Conservation (phyloP, 2,797 vertebrate genomes). For the Garrulus glandarius region DNA sequence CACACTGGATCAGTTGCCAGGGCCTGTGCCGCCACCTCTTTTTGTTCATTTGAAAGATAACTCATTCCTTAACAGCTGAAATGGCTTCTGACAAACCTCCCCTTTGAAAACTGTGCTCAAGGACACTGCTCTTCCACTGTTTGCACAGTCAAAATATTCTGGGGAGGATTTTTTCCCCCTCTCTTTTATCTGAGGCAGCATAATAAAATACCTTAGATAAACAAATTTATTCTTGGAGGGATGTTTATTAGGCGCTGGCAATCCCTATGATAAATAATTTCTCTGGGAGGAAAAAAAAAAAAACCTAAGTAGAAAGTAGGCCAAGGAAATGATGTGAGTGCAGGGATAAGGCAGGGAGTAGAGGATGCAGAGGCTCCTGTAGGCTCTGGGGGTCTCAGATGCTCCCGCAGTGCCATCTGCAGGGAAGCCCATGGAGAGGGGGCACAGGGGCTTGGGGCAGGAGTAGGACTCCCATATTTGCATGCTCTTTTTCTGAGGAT, state of each 20-base stretch:
- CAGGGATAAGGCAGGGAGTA: background rate
- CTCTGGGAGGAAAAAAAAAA: constrained; percentile 7
- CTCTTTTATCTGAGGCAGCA: constrained; percentile 60
- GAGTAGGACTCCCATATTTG: background rate
- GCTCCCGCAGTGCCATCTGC: constrained; percentile 26
- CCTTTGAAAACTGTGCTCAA: constrained; percentile 60
- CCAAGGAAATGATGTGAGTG: constrained; percentile 11
- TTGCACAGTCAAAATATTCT: constrained; percentile 51
- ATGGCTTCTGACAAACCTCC: constrained; percentile 59
- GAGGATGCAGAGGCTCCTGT: background rate
- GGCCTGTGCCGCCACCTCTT: background rate
- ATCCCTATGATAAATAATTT: constrained; percentile 65
- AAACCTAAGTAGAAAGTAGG: constrained; percentile 31
- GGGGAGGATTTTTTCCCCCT: background rate
- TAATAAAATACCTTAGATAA: constrained; percentile 71
- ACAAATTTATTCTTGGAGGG: constrained; percentile 69
- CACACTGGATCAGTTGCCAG: constrained; percentile 26
- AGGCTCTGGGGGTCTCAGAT: background rate
- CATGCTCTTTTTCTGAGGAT: background rate
- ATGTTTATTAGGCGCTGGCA: constrained; percentile 49
- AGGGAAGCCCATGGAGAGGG: background rate
- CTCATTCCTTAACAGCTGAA: constrained; percentile 49
- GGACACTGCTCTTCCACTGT: constrained; percentile 54
- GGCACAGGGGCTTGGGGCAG: background rate
- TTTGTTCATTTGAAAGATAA: constrained; percentile 53